Evolutionary conservation across 2,888 invertebrate species (phyloP).

Genomic region (Eupithecia inturbata): DNA sequence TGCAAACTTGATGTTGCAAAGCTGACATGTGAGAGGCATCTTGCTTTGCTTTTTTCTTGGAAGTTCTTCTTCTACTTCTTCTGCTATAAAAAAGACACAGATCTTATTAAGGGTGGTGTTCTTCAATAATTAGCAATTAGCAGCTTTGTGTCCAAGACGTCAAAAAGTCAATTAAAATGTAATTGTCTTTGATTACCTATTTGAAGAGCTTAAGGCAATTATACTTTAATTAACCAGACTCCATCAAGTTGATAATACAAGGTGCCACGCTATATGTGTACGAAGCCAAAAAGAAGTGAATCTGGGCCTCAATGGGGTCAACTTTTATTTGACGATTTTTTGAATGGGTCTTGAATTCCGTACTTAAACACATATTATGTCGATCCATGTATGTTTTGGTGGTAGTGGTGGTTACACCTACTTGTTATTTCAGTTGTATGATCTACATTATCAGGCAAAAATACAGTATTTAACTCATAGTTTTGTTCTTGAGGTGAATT

Average conservation of each 20-base stretch:
- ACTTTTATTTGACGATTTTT: not conserved
- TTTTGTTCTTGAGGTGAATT: not conserved
- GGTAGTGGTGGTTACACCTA: not conserved
- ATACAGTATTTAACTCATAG: not conserved
- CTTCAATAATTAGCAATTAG: no score
- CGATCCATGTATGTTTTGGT: not conserved
- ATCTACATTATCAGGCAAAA: not conserved
- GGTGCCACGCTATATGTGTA: no score
- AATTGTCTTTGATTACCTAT: no score
- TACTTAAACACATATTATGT: not conserved
- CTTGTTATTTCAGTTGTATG: not conserved
- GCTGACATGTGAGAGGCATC: conserved; percentile 5
- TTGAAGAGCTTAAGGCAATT: no score
- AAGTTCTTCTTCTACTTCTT: conserved; percentile 1
- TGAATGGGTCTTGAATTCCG: not conserved
- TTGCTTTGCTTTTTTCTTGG: not conserved
- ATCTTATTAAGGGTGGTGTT: not conserved
- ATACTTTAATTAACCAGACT: no score
- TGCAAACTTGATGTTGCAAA: conserved; percentile 13
- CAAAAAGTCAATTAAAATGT: no score
- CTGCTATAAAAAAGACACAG: not conserved
- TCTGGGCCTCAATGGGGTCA: no score
- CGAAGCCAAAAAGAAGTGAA: not conserved
- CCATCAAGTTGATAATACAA: no score
- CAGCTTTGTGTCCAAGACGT: no score